These are phyloP conservation scores for Augiades crinisus DNA, from an alignment of 2,888 invertebrate genomes.

Conservation along the genomic window DNA sequence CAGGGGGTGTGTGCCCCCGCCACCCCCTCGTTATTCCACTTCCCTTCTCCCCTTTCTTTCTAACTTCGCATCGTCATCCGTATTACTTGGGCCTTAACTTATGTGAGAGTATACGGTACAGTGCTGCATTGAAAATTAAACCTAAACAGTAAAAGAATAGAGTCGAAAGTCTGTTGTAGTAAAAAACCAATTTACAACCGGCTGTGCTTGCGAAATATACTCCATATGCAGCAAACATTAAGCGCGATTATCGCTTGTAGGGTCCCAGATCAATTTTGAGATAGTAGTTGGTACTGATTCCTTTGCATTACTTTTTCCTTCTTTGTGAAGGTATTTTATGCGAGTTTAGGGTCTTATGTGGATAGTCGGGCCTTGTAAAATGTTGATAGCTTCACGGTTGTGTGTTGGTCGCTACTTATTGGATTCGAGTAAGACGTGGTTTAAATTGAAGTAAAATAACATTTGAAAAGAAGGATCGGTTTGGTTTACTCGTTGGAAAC, in stretches of 20 bases:
- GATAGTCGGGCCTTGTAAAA: slow-evolving; percentile 46
- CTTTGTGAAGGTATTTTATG: slow-evolving; percentile 78
- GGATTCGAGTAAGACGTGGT: slow-evolving; percentile 33
- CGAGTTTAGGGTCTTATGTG: slow-evolving; percentile 76
- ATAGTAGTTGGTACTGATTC: slow-evolving; percentile 78
- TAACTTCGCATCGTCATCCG: slow-evolving; percentile 80
- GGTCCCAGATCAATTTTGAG: slow-evolving; percentile 71
- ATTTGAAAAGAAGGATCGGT: neutral
- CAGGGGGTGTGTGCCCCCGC: slow-evolving; percentile 60
- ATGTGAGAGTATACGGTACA: slow-evolving; percentile 64
- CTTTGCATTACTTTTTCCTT: slow-evolving; percentile 79
- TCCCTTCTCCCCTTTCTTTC: slow-evolving; percentile 77
- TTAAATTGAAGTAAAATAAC: slow-evolving; percentile 31
- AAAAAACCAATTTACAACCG: slow-evolving; percentile 63
- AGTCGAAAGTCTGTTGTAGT: slow-evolving; percentile 36
- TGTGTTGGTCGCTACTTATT: slow-evolving; percentile 31
- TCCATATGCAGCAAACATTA: slow-evolving; percentile 34
- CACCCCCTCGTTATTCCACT: slow-evolving; percentile 65
- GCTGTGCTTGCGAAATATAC: slow-evolving; percentile 41
- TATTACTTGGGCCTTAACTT: slow-evolving; percentile 80
- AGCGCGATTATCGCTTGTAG: slow-evolving; percentile 41
- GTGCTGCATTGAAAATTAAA: slow-evolving; percentile 35
- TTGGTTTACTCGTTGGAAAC: too few relatives aligned
- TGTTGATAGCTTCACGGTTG: slow-evolving; percentile 36
- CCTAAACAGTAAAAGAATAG: slow-evolving; percentile 23